phyloP scores from a whole-genome alignment of 2,113 vertebrate genomes.

The Callopanchax toddi region DNA sequence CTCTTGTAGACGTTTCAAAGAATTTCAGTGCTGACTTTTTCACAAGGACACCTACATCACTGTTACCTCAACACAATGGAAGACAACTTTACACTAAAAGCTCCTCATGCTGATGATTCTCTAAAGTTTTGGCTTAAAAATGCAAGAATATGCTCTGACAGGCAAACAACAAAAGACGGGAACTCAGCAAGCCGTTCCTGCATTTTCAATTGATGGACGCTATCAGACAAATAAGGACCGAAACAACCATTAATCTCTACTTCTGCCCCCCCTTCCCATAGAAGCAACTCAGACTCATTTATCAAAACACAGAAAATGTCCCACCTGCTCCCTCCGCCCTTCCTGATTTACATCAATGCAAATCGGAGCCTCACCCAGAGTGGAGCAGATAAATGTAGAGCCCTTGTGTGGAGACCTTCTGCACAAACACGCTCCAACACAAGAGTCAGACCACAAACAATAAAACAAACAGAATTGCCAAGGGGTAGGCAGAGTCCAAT shows the following conservation, averaged over 20 bases:
- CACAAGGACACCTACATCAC: no score
- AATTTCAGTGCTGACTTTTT: no score
- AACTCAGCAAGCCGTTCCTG: conserved; percentile 37
- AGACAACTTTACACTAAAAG: conserved; percentile 22
- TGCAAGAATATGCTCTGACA: conserved; percentile 22
- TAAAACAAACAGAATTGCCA: conserved; percentile 15
- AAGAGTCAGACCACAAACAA: conserved; percentile 13
- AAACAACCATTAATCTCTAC: conserved; percentile 60
- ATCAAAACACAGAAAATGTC: conserved; percentile 60
- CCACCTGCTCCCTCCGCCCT: conserved; percentile 5
- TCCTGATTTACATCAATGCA: conserved; percentile 40
- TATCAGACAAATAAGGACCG: conserved; percentile 9
- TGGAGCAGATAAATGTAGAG: conserved; percentile 47
- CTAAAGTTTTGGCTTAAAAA: conserved; percentile 29
- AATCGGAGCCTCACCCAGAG: conserved; percentile 40
- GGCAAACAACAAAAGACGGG: conserved; percentile 40
- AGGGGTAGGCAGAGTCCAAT: conserved; percentile 19
- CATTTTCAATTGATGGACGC: conserved; percentile 2
- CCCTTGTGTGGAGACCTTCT: conserved; percentile 27
- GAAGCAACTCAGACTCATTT: conserved; percentile 66
- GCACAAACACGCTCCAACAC: not conserved
- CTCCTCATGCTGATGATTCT: conserved; percentile 20
- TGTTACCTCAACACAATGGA: conserved; percentile 21
- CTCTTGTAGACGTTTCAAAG: no score
- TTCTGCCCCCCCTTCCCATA: conserved; percentile 32